Base-by-base conservation (phyloP, 2,797 vertebrate genomes). In the Pyrocephalus nanus region DNA sequence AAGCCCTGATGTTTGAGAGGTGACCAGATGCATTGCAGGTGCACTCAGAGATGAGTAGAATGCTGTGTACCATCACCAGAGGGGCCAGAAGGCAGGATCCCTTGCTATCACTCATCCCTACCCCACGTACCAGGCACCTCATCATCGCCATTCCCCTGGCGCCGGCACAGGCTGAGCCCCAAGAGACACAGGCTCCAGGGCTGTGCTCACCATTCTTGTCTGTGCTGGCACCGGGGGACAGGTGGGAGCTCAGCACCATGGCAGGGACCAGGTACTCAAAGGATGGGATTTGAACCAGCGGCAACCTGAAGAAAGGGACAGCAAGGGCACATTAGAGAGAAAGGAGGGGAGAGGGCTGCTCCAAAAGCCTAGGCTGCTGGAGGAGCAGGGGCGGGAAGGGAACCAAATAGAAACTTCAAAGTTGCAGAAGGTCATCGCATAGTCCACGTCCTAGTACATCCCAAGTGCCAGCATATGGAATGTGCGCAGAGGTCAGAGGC, bases 211-310 rank as follows among this genome's bases (percentile, higher is more conserved):
- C 94, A 0, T 97, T 97, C 62, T 86, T 74, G 25, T 94, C 79
- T 2, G 2, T 58, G 53, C 55, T 90, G 76, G 30, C 70, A 42
- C 25, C 0, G 0, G 45, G 36, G 32, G 86, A 85, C 61, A 69
- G 19, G 70, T 94, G 95, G 42, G 92, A 96, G 43, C 84, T 97
- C 88, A 99, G 93, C 83, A 98, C 96, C 86, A 98, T 70, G 65
- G 98, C 98, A 51, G 98, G 98, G 67, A 98, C 95, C 77, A 99
- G 96, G 90, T 98, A 98, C 93, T 99, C 98, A 8, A 99, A 97
- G 36, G 98, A 98, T 17, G 98, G 98, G 79, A 98, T 98, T 84
- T 98, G 98, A 79, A 98, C 90, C 91, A 99, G 95, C 0, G 98
- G 98, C 62, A 99, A 86, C 93, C 98, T 99, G 91, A 74, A 29